Base-by-base conservation (phyloP, 2,888 invertebrate species). In the Yponomeuta sedellus region DNA sequence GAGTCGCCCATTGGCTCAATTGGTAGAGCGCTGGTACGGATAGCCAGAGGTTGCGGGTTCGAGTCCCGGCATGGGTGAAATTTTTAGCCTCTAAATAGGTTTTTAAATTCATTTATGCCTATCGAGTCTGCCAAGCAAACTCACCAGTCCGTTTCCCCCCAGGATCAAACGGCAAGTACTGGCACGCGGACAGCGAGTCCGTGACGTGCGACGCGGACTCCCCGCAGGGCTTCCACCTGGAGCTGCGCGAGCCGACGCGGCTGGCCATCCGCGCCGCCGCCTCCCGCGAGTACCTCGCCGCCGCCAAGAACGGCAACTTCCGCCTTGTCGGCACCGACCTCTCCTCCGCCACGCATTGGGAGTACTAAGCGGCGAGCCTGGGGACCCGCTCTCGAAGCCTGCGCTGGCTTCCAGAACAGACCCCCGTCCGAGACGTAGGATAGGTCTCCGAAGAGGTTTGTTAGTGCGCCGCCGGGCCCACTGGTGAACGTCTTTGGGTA, bases 131-230 rank as follows among this genome's bases (percentile, higher is more conserved):
- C 34, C 5, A 34, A 34, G 1, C 34, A 52, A 52, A 16, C 44
- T 52, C 16, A 52, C 44, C 16, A 4, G 16, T 10, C 10, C 64
- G 69, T 78, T 5, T 25, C 20, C 67, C 25, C 87, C 20, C 86
- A 97, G 97, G 97, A 73, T 95, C 96, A 82, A 97, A 96, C 88
- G 96, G 96, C 77, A 97, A 97, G 83, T 99, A 97, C 90, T 98
- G 98, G 98, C 95, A 96, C 83, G 95, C 97, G 66, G 96, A 96
- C 81, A 95, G 95, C 74, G 98, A 98, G 84, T 94, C 95, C 66
- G 95, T 98, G 67, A 94, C 95, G 52, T 96, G 97, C 68, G 98
- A 98, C 85, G 94, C 96, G 34, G 97, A 97, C 77, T 83, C 92
- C 22, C 95, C 97, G 20, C 92, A 94, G 63, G 96, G 97, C 65